These are phyloP conservation scores for Tubulanus polymorphus DNA, from an alignment of 2,888 invertebrate species.

Conservation along the genomic window DNA sequence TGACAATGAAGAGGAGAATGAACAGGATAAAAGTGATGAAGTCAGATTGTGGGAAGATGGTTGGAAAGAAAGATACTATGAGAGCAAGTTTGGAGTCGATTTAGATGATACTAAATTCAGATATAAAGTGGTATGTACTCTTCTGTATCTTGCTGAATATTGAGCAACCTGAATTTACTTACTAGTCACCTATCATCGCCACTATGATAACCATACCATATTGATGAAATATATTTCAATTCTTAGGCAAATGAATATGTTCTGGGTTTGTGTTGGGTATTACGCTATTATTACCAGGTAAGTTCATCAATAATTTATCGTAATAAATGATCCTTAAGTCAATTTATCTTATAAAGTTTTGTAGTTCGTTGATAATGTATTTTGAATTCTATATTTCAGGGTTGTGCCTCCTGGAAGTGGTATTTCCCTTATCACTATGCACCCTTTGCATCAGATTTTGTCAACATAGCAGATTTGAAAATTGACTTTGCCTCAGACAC, in stretches of 20 bases:
- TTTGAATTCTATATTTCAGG: slow-evolving; percentile 55
- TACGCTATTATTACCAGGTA: slow-evolving; percentile 93
- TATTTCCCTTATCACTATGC: slow-evolving; percentile 99
- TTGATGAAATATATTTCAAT: slow-evolving; percentile 6
- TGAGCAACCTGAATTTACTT: not conserved
- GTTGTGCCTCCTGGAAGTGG: slow-evolving; percentile 99
- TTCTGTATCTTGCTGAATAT: not conserved
- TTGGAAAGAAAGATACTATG: slow-evolving; percentile 96
- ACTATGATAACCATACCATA: not conserved
- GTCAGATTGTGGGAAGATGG: slow-evolving; percentile 77
- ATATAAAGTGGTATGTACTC: slow-evolving; percentile 65
- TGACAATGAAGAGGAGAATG: slow-evolving; percentile 69
- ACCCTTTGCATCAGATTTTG: slow-evolving; percentile 98
- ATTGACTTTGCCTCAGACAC: slow-evolving; percentile 85
- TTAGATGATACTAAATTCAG: slow-evolving; percentile 67
- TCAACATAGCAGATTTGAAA: slow-evolving; percentile 75
- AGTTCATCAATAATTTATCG: not conserved
- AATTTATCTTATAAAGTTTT: slow-evolving; percentile 4
- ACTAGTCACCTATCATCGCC: not conserved
- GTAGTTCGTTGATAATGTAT: no score
- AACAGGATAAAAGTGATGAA: slow-evolving; percentile 71
- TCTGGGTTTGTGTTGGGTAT: slow-evolving; percentile 94
- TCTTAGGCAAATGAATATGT: slow-evolving; percentile 81
- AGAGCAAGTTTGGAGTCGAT: slow-evolving; percentile 58
- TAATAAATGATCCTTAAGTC: not conserved